Evolutionary conservation across 2,888 invertebrate genomes (phyloP).

Genomic region (Exocentrus adspersus): DNA sequence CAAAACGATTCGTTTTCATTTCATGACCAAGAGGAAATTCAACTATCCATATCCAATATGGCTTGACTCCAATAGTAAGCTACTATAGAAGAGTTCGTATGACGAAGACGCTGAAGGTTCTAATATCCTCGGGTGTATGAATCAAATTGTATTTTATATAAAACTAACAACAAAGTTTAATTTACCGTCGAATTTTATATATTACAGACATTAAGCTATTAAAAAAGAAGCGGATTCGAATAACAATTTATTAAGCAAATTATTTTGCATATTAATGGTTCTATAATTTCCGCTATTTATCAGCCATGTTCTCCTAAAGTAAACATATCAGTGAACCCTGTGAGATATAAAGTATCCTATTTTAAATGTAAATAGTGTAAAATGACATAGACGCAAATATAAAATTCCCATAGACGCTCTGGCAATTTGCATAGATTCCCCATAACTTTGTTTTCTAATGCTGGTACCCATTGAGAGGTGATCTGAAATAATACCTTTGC

Average conservation of each 20-base stretch:
- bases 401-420: slow-evolving; percentile 4
- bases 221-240: neutral
- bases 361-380: slow-evolving; percentile 7
- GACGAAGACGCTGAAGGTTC: too few relatives aligned
- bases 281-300: neutral
- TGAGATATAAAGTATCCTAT: slow-evolving; percentile 11
- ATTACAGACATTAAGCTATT: neutral
- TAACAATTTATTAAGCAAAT: neutral
- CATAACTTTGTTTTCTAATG: slow-evolving; percentile 9
- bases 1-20: too few relatives aligned
- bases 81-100: too few relatives aligned
- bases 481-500: neutral
- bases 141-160: too few relatives aligned
- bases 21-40: too few relatives aligned
- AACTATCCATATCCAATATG: too few relatives aligned
- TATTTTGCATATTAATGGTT: slow-evolving; percentile 3
- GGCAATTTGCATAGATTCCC: slow-evolving; percentile 21
- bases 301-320: neutral
- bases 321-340: neutral
- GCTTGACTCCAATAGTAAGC: too few relatives aligned
- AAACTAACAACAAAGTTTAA: neutral
- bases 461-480: neutral
- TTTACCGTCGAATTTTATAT: neutral
- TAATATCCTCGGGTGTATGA: too few relatives aligned
- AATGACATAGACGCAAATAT: slow-evolving; percentile 6